Base-by-base conservation (phyloP, 2,113 vertebrate species). In the Hippocampus barbouri region DNA sequence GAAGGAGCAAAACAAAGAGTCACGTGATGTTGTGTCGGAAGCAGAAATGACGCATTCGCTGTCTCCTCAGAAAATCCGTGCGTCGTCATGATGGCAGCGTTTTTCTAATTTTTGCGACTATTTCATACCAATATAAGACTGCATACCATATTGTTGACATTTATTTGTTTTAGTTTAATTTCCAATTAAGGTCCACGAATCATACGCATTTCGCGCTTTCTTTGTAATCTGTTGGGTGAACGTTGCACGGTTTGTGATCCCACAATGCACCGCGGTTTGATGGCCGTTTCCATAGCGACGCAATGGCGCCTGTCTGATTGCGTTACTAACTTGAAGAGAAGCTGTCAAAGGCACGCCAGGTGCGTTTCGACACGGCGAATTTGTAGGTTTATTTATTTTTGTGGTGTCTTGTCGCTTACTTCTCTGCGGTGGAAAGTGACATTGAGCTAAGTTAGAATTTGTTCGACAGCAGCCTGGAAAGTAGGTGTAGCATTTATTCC, bases 241-340 rank as follows among this genome's bases (percentile, higher is more conserved):
- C 20, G 53, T 21, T 43, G 53, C 67, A 3, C 6, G 20, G 3
- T n/a, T 56, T 53, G 51, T 53, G 23, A 8, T 45, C 54, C 69
- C 69, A 70, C 25, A 47, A 70, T 70, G 57, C 69, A 34, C 23
- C 15, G 69, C 56, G 69, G 34, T 3, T 20, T 12, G 6, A 10
- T 4, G 14, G 40, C 10, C 2, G 69, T 70, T 70, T 70, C 69
- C 69, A 70, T 61, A 47, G 69, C 47, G 56, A 70, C 69, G 56
- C 15, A 10, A 34, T 53, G 66, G 27, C 30, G 18, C 11, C 47
- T 14, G 18, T 0, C 47, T 14, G 9, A 51, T 30, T 18, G 53
- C 21, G 27, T 5, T n/a, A 21, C 4, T 10, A n/a, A 5, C 2
- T 51, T 21, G 8, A 68, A 53, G 12, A 40, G 34, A 40, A 68